phyloP scores from a whole-genome alignment of 2,797 vertebrate genomes.

The Chaenodraco wilsoni region DNA sequence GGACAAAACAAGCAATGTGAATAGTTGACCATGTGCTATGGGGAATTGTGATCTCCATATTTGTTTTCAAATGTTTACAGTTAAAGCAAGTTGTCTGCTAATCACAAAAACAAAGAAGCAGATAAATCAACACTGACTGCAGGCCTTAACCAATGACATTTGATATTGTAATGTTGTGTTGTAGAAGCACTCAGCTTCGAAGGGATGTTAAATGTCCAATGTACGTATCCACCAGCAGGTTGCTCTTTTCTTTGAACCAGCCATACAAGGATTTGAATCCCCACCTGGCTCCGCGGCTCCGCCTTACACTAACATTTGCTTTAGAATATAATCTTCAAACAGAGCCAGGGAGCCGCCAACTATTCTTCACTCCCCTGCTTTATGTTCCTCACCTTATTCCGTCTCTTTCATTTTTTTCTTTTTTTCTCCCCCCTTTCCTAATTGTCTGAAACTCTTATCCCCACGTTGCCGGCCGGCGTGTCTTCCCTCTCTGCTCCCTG shows the following conservation, averaged over 20 bases:
- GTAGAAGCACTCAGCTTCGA: not conserved
- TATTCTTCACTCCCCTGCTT: slow-evolving; percentile 2
- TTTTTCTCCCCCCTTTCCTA: not conserved
- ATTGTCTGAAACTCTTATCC: slow-evolving; percentile 26
- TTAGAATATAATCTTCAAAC: slow-evolving; percentile 50
- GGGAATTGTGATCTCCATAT: not conserved
- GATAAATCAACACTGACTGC: not conserved
- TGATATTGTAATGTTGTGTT: not conserved
- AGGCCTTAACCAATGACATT: not conserved
- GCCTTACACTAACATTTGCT: slow-evolving; percentile 72
- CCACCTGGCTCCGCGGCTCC: slow-evolving; percentile 45
- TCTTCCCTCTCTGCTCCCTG: slow-evolving; percentile 7
- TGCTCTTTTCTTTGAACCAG: not conserved
- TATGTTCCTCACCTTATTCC: not conserved
- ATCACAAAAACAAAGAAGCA: not conserved
- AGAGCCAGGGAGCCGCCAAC: slow-evolving; percentile 13
- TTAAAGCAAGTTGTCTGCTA: no score
- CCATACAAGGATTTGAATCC: slow-evolving; percentile 9
- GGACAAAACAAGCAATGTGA: no score
- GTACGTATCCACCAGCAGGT: not conserved
- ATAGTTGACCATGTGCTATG: not conserved
- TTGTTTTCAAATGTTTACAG: no score
- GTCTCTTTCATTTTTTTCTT: not conserved
- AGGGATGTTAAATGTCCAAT: not conserved
- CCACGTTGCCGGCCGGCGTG: slow-evolving; percentile 4